Evolutionary conservation across 2,797 vertebrate genomes (phyloP).

Genomic region (Gymnothorax reevesii): DNA sequence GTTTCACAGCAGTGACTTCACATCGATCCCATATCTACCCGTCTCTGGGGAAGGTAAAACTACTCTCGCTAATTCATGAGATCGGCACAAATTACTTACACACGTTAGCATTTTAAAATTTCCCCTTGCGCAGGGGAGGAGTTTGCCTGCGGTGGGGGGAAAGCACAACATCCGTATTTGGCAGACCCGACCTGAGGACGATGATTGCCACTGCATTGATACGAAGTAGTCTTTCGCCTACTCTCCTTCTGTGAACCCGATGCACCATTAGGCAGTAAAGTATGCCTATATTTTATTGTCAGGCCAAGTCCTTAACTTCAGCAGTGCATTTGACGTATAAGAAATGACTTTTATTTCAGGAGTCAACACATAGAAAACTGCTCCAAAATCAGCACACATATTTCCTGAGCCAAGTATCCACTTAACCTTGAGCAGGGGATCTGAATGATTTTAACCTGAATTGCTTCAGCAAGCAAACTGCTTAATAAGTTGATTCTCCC

Average conservation of each 20-base stretch:
- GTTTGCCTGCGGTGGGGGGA: neutral
- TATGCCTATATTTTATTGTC: constrained; percentile 10
- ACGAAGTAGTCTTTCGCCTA: neutral
- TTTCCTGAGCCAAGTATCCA: neutral
- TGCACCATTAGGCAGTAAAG: constrained; percentile 16
- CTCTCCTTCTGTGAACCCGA: constrained; percentile 22
- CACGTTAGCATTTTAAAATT: neutral
- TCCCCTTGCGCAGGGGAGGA: neutral
- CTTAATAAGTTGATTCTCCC: neutral
- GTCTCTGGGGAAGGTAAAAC: neutral
- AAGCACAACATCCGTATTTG: neutral
- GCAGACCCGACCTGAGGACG: neutral
- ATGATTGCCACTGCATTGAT: neutral
- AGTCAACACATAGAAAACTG: neutral
- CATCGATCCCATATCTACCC: neutral
- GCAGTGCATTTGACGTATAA: constrained; percentile 18
- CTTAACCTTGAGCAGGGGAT: neutral
- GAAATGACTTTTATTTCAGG: neutral
- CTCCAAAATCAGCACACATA: constrained; percentile 9
- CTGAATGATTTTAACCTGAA: constrained; percentile 1
- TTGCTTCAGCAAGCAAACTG: neutral
- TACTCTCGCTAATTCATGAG: neutral
- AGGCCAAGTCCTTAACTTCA: constrained; percentile 21
- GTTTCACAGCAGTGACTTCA: neutral
- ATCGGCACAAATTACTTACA: neutral